phyloP scores from a whole-genome alignment of 64 coral and sea anemone species.

The Montipora efflorescens region DNA sequence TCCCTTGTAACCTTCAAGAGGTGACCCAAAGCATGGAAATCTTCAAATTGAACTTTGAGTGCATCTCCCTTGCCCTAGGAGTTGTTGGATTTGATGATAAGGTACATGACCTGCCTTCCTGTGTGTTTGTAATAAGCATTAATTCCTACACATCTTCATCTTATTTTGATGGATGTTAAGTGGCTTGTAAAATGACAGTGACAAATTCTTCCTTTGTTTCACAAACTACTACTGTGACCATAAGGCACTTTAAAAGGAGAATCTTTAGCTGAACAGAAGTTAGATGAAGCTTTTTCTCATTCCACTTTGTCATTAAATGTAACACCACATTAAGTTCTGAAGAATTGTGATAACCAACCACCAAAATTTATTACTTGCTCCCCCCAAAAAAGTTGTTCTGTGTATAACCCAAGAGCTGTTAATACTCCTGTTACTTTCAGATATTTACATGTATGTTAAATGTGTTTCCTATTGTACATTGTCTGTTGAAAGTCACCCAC shows the following conservation, averaged over 20 bases:
- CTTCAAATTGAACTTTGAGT: neutral
- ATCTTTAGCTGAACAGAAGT: neutral
- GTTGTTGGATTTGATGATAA: conserved; percentile 14
- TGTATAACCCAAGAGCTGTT: neutral
- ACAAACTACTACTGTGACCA: neutral
- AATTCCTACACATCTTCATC: conserved; percentile 5
- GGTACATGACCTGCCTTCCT: neutral
- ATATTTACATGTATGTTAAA: neutral
- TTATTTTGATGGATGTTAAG: neutral
- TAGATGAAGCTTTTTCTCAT: neutral
- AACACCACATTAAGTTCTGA: neutral
- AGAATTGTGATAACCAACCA: neutral
- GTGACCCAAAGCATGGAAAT: neutral
- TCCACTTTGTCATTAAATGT: neutral
- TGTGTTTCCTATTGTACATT: neutral
- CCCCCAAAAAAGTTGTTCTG: neutral
- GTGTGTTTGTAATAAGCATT: neutral
- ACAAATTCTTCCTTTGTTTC: neutral
- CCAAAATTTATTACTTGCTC: neutral
- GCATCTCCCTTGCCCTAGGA: conserved; percentile 2
- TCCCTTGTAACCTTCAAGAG: conserved; percentile 3
- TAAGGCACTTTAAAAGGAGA: neutral
- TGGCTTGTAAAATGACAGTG: neutral
- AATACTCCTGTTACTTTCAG: neutral
- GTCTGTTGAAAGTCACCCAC: neutral